phyloP scores from a whole-genome alignment of 2,888 invertebrate species.

The Mimachlamys varia region DNA sequence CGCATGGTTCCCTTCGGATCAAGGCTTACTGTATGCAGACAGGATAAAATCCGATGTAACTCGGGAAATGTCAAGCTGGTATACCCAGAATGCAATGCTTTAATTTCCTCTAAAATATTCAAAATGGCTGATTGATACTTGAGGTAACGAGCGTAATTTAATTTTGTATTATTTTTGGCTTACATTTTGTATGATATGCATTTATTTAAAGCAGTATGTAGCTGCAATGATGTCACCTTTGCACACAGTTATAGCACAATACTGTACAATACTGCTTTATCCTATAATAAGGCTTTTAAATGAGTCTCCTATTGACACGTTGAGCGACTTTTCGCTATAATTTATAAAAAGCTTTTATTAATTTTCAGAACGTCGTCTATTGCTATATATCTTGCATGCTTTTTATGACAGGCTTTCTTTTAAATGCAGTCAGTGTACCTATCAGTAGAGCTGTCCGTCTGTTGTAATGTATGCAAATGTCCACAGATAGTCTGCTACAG shows the following conservation, averaged over 20 bases:
- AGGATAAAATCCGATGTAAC: slow-evolving; percentile 35
- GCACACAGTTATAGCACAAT: background rate
- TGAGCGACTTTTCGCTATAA: slow-evolving; percentile 32
- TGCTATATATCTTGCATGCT: background rate
- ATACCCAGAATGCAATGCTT: slow-evolving; percentile 61
- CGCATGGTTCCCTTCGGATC: slow-evolving; percentile 46
- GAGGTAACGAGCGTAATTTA: slow-evolving; percentile 34
- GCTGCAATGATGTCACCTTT: background rate
- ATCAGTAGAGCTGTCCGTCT: background rate
- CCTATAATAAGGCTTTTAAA: background rate
- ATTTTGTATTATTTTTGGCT: slow-evolving; percentile 33
- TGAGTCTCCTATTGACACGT: background rate
- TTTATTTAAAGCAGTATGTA: background rate
- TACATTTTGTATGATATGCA: slow-evolving; percentile 28
- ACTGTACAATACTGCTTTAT: background rate
- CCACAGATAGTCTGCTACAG: background rate
- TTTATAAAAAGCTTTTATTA: slow-evolving; percentile 21
- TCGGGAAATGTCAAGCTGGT: slow-evolving; percentile 57
- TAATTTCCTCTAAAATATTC: slow-evolving; percentile 73
- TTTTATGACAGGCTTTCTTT: background rate
- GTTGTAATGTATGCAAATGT: background rate
- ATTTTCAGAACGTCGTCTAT: background rate
- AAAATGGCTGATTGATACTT: slow-evolving; percentile 66
- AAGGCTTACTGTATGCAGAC: background rate
- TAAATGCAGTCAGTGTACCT: background rate